Conservation (phyloP, 2,888 invertebrate genomes). For the Harpalus rufipes region DNA sequence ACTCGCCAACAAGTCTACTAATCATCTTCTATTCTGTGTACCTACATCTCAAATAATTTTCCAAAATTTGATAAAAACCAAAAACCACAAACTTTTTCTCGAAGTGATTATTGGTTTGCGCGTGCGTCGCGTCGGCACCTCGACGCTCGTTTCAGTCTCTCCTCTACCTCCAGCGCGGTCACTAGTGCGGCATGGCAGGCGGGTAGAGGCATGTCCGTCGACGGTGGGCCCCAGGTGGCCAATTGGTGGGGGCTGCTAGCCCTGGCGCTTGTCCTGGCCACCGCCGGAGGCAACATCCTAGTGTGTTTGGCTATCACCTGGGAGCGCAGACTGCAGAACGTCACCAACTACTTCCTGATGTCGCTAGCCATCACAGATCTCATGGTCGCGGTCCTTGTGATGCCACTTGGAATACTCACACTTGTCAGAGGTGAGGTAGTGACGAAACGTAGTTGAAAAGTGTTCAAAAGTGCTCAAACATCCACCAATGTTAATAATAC, state of each 20-base stretch:
- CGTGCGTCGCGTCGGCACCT: slow-evolving; percentile 22
- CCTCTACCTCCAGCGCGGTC: too few species aligned
- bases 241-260: slow-evolving; percentile 93
- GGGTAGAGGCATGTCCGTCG: slow-evolving; percentile 73
- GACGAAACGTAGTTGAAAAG: slow-evolving; percentile 52
- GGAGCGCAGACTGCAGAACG: slow-evolving; percentile 95
- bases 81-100: too few species aligned
- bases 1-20: too few species aligned
- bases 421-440: slow-evolving; percentile 86
- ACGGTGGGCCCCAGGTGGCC: slow-evolving; percentile 68
- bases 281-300: slow-evolving; percentile 94
- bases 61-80: too few species aligned
- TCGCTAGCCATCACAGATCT: slow-evolving; percentile 97
- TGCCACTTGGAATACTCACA: slow-evolving; percentile 94
- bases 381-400: slow-evolving; percentile 95
- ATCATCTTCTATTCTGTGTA: too few species aligned
- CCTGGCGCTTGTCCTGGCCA: slow-evolving; percentile 88
- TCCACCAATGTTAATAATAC: neutral
- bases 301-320: slow-evolving; percentile 96
- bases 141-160: slow-evolving; percentile 27
- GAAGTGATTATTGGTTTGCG: too few species aligned
- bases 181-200: slow-evolving; percentile 76
- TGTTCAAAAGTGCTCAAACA: neutral
- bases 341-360: slow-evolving; percentile 98
- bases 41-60: too few species aligned